Evolutionary conservation across 1,140 invertebrate genomes (phyloP).

Genomic region (Ectropis grisescens): DNA sequence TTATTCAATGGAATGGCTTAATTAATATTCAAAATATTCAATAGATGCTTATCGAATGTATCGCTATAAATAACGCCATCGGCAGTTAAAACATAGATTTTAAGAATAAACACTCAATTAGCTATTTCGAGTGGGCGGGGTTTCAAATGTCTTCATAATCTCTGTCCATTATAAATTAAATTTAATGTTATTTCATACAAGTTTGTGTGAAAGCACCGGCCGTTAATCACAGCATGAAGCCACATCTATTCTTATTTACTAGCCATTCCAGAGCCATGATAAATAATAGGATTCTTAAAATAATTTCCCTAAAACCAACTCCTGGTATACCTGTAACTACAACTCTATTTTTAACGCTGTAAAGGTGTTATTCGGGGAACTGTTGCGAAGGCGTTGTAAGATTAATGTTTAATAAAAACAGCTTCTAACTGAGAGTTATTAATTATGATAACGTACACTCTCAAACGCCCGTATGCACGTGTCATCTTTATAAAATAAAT

Average conservation of each 20-base stretch:
- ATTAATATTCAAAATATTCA: too few species aligned
- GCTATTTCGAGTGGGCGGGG: slow-evolving; percentile 27
- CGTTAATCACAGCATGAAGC: slow-evolving; percentile 50
- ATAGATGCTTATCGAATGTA: too few species aligned
- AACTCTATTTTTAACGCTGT: too few species aligned
- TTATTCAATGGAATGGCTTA: too few species aligned
- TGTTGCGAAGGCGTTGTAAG: too few species aligned
- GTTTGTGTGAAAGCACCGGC: slow-evolving; percentile 22
- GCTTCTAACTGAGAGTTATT: slow-evolving; percentile 18
- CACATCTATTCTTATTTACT: slow-evolving; percentile 34
- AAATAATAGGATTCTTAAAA: slow-evolving; percentile 37
- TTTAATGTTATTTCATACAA: slow-evolving; percentile 38
- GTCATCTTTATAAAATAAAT: slow-evolving; percentile 15
- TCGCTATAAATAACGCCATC: too few species aligned
- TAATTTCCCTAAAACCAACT: slow-evolving; percentile 19
- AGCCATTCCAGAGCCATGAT: slow-evolving; percentile 23
- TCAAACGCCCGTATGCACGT: slow-evolving; percentile 14
- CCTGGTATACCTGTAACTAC: neutral
- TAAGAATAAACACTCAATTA: slow-evolving; percentile 30
- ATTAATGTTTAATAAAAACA: slow-evolving; percentile 1
- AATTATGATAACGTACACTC: slow-evolving; percentile 19
- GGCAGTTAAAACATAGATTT: too few species aligned
- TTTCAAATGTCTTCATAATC: slow-evolving; percentile 49
- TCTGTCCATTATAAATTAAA: slow-evolving; percentile 48
- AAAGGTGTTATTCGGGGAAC: too few species aligned